phyloP scores from a whole-genome alignment of 2,113 vertebrate species.

The Blennius ocellaris region DNA sequence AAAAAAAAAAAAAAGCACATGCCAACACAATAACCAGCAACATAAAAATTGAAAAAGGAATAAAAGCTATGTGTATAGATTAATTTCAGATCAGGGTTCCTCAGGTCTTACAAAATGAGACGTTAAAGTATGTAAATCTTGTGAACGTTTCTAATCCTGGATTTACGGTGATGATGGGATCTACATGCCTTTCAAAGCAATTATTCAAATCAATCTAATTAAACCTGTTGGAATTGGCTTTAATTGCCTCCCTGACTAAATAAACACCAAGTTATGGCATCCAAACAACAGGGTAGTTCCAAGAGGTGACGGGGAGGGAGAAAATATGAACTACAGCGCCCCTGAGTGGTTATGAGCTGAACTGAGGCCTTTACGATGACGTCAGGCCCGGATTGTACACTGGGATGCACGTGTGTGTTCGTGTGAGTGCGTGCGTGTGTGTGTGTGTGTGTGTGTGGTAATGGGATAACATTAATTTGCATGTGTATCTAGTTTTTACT shows the following conservation, averaged over 20 bases:
- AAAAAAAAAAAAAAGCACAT: background rate
- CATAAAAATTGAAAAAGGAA: slow-evolving; percentile 14
- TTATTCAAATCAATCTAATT: slow-evolving; percentile 82
- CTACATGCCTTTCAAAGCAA: slow-evolving; percentile 76
- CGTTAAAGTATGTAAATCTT: slow-evolving; percentile 60
- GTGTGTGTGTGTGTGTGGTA: background rate
- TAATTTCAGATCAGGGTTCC: slow-evolving; percentile 45
- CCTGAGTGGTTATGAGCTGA: slow-evolving; percentile 52
- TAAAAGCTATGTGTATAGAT: slow-evolving; percentile 15
- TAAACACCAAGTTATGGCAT: slow-evolving; percentile 78
- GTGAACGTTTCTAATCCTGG: slow-evolving; percentile 62
- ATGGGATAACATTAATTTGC: background rate
- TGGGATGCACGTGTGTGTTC: background rate
- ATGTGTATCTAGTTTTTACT: too few relatives aligned
- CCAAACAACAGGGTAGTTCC: slow-evolving; percentile 60
- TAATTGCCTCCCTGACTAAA: slow-evolving; percentile 80
- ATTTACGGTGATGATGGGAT: slow-evolving; percentile 68
- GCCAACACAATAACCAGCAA: background rate
- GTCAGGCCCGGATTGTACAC: slow-evolving; percentile 48
- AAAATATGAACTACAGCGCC: slow-evolving; percentile 63
- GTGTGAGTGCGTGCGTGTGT: background rate
- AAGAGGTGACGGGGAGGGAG: background rate
- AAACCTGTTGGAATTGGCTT: slow-evolving; percentile 78
- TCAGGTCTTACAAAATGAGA: slow-evolving; percentile 42
- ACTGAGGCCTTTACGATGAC: slow-evolving; percentile 57